Conservation (phyloP, 2,797 vertebrate genomes). For the Odontamblyopus rebecca region DNA sequence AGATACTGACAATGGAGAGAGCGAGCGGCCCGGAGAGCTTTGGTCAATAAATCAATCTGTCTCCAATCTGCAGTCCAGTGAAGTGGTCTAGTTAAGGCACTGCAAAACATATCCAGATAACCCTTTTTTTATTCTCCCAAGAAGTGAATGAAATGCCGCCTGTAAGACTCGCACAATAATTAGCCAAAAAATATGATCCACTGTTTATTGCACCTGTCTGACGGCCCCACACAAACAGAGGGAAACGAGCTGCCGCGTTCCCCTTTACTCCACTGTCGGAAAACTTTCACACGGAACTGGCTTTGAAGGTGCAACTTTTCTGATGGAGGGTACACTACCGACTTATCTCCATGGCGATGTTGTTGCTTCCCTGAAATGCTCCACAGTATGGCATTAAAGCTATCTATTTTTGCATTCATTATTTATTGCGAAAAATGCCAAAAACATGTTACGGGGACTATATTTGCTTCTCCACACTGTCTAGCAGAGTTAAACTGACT, state of each 20-base stretch:
- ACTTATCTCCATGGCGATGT: no score
- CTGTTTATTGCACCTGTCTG: background rate
- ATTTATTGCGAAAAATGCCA: no score
- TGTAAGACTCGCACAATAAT: background rate
- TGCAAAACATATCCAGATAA: background rate
- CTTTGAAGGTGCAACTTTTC: no score
- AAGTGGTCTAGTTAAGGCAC: background rate
- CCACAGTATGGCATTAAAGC: no score
- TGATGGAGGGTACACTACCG: no score
- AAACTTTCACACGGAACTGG: background rate
- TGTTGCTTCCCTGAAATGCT: no score
- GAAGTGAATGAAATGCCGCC: background rate
- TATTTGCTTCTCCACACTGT: no score
- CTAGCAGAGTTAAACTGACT: no score
- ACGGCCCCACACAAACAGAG: background rate
- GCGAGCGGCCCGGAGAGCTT: background rate
- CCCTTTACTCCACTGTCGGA: background rate
- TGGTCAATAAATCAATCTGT: conserved; percentile 7
- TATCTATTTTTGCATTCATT: no score
- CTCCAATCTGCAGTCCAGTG: background rate
- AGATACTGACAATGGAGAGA: background rate
- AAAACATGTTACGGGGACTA: no score
- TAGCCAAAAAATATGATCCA: background rate
- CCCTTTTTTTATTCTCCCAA: background rate
- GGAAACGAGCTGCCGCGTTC: background rate